Evolutionary conservation across 2,888 invertebrate species (phyloP).

Genomic region (Sussaba pulchella): DNA sequence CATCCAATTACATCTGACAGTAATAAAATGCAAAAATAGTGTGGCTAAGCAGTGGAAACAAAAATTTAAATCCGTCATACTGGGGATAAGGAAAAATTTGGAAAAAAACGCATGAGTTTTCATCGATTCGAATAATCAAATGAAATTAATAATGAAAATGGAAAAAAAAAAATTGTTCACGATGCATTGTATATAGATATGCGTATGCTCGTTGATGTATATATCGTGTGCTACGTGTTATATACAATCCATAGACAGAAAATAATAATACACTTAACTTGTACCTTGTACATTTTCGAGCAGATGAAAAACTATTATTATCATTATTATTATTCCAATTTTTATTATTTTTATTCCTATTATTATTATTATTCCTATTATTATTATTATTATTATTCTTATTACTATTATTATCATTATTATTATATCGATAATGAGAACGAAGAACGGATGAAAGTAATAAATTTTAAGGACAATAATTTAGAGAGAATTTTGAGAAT

Average conservation of each 20-base stretch:
- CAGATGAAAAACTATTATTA: constrained; percentile 55
- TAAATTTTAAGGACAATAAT: constrained; percentile 79
- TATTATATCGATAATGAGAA: constrained; percentile 80
- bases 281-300: constrained; percentile 71
- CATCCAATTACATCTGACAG: constrained; percentile 26
- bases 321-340: constrained; percentile 24
- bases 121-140: constrained; percentile 10
- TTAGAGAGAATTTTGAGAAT: constrained; percentile 39
- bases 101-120: constrained; percentile 6
- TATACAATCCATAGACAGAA: constrained; percentile 51
- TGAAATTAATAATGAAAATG: background rate
- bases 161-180: constrained; percentile 36
- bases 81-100: background rate
- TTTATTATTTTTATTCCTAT: background rate
- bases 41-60: background rate
- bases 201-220: constrained; percentile 65
- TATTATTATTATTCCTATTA: constrained; percentile 22
- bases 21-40: constrained; percentile 27
- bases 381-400: constrained; percentile 5
- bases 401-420: constrained; percentile 70
- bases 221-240: constrained; percentile 62
- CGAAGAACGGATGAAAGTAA: constrained; percentile 75
- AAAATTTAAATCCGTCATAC: background rate
- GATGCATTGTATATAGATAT: constrained; percentile 64
- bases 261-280: constrained; percentile 34